Conservation (phyloP, 2,888 invertebrate genomes). For the Callosobruchus maculatus region DNA sequence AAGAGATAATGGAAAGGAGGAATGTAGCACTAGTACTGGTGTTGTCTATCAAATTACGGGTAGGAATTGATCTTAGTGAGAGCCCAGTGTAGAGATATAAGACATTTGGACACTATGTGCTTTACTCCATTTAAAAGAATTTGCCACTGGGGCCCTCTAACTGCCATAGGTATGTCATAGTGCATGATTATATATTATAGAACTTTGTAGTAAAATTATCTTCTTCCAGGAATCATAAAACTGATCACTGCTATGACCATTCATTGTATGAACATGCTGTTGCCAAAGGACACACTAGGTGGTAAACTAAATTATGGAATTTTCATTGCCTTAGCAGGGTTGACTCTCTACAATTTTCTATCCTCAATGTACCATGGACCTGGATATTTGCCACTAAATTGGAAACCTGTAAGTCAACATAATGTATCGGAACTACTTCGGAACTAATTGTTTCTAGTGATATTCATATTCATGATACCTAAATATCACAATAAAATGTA, state of each 20-base stretch:
- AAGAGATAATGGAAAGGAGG: too few species aligned
- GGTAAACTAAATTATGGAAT: constrained; percentile 70
- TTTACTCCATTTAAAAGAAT: constrained; percentile 58
- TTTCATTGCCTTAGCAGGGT: constrained; percentile 75
- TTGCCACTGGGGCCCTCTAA: constrained; percentile 89
- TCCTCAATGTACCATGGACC: constrained; percentile 88
- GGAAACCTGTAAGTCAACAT: constrained; percentile 70
- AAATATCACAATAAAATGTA: too few species aligned
- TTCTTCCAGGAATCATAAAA: constrained; percentile 78
- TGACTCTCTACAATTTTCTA: constrained; percentile 86
- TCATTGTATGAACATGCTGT: constrained; percentile 82
- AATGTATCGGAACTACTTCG: too few species aligned
- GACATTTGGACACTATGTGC: constrained; percentile 25
- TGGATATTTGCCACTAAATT: constrained; percentile 79
- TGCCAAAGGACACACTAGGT: constrained; percentile 70
- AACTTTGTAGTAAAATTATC: too few species aligned
- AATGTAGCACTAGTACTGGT: neutral
- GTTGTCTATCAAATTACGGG: neutral
- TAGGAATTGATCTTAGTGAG: neutral
- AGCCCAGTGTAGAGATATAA: neutral
- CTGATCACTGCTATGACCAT: constrained; percentile 79
- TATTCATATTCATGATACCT: too few species aligned
- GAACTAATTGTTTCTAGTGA: too few species aligned
- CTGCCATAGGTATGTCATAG: constrained; percentile 72
- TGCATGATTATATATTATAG: neutral